Base-by-base conservation (phyloP, 2,797 vertebrate genomes). In the Ambastaia sidthimunki region DNA sequence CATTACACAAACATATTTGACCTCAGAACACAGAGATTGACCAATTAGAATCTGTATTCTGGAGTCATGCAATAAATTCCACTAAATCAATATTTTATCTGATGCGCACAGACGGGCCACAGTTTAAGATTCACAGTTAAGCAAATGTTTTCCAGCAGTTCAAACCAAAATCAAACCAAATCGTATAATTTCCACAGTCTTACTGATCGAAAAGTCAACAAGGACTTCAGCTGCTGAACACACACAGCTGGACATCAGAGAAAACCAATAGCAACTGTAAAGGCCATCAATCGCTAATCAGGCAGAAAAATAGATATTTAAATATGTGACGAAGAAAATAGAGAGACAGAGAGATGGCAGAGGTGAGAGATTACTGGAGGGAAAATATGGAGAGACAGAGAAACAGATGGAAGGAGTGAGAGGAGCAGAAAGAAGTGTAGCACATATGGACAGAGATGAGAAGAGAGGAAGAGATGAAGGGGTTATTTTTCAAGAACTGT, bases 401-500 rank as follows among this genome's bases (percentile, higher is more conserved):
- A 73, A 60, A 80, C 47, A 80, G 78, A 65, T 54, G 80, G 48
- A 76, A 44, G 44, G 69, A 72, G 80, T 66, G 25, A 59, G 47
- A 65, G 6, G 55, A 66, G 65, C 23, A 71, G 44, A 76, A 65
- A 65, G 76, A 62, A 81, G 69, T 76, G 81, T 57, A 73, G 59
- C 59, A 74, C 76, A 80, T 80, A 82, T 81, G 76, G 79, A 78
- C 63, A 78, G 62, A 86, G 77, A 74, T 73, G 76, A 85, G 80
- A 76, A 69, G 44, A 82, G 52, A 77, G 77, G 78, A 68, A 84
- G 59, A 74, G 79, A 82, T 72, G 57, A 75, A 80, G 74, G 65
- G 82, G 44, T 80, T 76, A 80, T 85, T 87, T 85, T 81, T 85
- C 82, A 82, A 71, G 77, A 78, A 85, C 75, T 84, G 60, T 74